Base-by-base conservation (phyloP, 2,113 vertebrate species). In the Microtus montanus region DNA sequence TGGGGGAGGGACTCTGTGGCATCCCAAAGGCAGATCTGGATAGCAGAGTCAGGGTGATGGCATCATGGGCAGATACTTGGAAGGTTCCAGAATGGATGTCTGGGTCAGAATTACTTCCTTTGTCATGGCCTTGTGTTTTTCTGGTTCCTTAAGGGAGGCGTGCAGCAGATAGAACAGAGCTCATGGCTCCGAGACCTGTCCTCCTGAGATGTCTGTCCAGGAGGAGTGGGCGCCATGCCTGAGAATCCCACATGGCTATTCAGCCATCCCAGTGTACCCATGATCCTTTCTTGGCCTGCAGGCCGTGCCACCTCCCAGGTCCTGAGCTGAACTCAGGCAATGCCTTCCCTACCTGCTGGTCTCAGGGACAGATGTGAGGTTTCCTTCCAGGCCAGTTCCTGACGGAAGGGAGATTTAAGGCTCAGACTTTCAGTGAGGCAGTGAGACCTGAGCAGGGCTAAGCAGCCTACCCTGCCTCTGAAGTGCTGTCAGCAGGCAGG, bases 1-100 rank as follows among this genome's bases (percentile, higher is more conserved):
- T 0, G 2, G 17, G 35, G 44, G 1, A 1, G 20, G 20, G 35
- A 58, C 54, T 58, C n/a, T 30, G 1, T 64, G 61, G 1, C 17
- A 10, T 85, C 66, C 44, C 14, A 2, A 20, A 49, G 70, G 49
- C 84, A 13, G 0, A 17, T 19, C 13, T 83, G 66, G 49, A 38
- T 28, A 30, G 44, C 20, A 4, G 49, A 61, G 13, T 41, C 41
- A 33, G 47, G 12, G 19, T 35, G 64, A 17, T 17, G 14, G 66
- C 49, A 3, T 87, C 0, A 24, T 61, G 28, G 58, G 4, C 24
- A 1, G 2, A 58, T 33, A 63, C 38, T 92, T 12, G 7, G 75
- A 79, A 64, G 38, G 41, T 93, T 77, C 80, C 2, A n/a, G 94
- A 74, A 44, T 5, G 2, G 66, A 17, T 9, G 33, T 90, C 93